These are phyloP conservation scores for Zeus faber DNA, from an alignment of 2,113 vertebrate genomes.

Conservation along the genomic window DNA sequence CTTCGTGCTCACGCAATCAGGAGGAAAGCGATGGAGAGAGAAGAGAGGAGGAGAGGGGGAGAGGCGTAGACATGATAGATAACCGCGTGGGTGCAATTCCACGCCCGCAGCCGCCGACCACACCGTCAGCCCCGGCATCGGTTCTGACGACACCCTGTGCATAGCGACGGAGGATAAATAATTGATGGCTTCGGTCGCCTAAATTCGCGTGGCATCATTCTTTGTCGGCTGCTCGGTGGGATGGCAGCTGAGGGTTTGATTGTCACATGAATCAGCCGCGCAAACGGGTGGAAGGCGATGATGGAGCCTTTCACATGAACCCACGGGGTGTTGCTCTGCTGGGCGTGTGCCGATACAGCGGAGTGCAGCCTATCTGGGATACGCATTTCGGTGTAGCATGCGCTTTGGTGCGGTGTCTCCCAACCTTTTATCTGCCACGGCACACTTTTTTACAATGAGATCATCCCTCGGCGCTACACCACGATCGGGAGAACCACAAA, in stretches of 20 bases:
- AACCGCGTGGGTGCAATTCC: too few relatives aligned
- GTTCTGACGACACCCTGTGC: constrained; percentile 38
- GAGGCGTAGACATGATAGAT: constrained; percentile 40
- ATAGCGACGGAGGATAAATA: constrained; percentile 18
- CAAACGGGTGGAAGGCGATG: constrained; percentile 23
- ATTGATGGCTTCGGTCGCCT: constrained; percentile 55
- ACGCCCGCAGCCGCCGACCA: not conserved
- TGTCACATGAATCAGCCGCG: constrained; percentile 52
- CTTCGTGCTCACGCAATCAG: constrained; percentile 44
- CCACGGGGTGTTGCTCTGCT: not conserved
- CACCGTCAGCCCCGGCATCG: constrained; percentile 22
- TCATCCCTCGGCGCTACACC: too few relatives aligned
- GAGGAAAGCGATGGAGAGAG: constrained; percentile 26
- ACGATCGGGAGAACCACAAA: too few relatives aligned
- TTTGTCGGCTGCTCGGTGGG: constrained; percentile 8
- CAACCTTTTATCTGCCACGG: too few relatives aligned
- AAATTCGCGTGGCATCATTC: constrained; percentile 33
- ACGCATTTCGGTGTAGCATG: too few relatives aligned
- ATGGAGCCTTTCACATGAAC: constrained; percentile 17
- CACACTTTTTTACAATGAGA: too few relatives aligned
- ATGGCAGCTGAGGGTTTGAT: constrained; percentile 40
- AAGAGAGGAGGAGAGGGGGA: constrained; percentile 8
- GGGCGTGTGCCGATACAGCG: too few relatives aligned
- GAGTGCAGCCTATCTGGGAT: too few relatives aligned
- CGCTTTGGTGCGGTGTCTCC: too few relatives aligned